Percentiles rank a stretch among this genome's conserved stretches.
Evolutionary conservation across 2,797 vertebrate genomes (phyloP).

Genomic region (Enteromius thamalakanensis): DNA sequence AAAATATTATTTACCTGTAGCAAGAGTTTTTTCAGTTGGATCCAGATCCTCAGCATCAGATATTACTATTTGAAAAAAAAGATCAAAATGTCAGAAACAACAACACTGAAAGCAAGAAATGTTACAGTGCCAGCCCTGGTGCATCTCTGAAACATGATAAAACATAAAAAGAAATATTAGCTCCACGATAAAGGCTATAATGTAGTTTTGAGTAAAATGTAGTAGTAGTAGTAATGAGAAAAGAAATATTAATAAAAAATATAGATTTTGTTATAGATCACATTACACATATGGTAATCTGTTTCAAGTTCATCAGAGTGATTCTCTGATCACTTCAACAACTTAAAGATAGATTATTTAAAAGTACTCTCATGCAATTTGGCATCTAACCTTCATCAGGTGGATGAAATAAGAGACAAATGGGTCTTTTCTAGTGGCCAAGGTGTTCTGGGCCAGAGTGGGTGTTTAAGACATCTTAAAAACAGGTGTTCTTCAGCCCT

Average conservation of each 20-base stretch:
- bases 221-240: background rate
- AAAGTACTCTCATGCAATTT: conserved; percentile 20
- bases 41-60: too few relatives aligned
- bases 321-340: conserved; percentile 27
- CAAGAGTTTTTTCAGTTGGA: too few relatives aligned
- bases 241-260: background rate
- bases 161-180: background rate
- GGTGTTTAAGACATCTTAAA: conserved; percentile 12
- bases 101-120: too few relatives aligned
- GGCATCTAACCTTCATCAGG: conserved; percentile 7
- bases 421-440: conserved; percentile 10
- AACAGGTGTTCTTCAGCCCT: conserved; percentile 16
- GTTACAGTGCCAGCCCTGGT: too few relatives aligned
- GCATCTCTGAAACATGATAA: background rate
- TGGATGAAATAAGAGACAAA: conserved; percentile 8
- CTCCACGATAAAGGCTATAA: conserved; percentile 19
- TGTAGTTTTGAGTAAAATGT: conserved; percentile 16
- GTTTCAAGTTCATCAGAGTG: conserved; percentile 19
- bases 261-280: conserved; percentile 9
- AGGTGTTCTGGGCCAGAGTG: conserved; percentile 2
- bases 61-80: too few relatives aligned
- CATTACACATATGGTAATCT: background rate
- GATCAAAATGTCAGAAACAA: too few relatives aligned
- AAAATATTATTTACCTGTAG: background rate
- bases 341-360: conserved; percentile 14